A percentile compares a stretch with the other conserved stretches of the same genome.
Conservation (phyloP, 2,113 vertebrate species). For the Ageneiosus marmoratus region DNA sequence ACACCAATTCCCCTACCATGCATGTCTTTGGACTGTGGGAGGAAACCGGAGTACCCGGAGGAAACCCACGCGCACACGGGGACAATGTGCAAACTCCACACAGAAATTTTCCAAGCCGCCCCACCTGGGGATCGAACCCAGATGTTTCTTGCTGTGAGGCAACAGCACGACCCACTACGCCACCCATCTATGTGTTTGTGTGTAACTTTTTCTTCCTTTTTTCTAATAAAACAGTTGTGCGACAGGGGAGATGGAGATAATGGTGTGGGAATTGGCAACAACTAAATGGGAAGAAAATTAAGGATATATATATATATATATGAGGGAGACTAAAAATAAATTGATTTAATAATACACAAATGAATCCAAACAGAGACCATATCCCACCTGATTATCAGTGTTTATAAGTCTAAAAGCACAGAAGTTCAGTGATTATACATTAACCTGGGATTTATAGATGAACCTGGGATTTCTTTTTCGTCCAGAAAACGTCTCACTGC, state of each 20-base stretch:
- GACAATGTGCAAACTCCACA: no score
- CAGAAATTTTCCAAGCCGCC: no score
- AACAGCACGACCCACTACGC: no score
- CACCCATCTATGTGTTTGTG: no score
- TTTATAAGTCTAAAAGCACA: neutral
- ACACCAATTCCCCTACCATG: no score
- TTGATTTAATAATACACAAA: slow-evolving; percentile 16
- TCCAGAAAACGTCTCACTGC: neutral
- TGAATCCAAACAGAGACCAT: neutral
- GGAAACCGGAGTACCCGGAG: no score
- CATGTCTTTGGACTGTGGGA: no score
- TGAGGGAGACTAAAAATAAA: neutral
- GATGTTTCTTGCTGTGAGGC: no score
- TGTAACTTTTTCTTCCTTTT: neutral
- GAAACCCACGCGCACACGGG: no score
- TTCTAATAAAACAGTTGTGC: neutral
- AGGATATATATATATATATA: neutral
- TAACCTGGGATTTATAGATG: slow-evolving; percentile 14
- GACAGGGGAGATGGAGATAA: neutral
- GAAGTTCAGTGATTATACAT: slow-evolving; percentile 7
- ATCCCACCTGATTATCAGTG: neutral
- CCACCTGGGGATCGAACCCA: no score
- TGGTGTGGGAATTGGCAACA: neutral
- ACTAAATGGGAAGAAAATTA: slow-evolving; percentile 2
- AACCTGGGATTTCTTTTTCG: neutral